Evolutionary conservation across 1,140 invertebrate species (phyloP).

Genomic region (Coptotermes formosanus): DNA sequence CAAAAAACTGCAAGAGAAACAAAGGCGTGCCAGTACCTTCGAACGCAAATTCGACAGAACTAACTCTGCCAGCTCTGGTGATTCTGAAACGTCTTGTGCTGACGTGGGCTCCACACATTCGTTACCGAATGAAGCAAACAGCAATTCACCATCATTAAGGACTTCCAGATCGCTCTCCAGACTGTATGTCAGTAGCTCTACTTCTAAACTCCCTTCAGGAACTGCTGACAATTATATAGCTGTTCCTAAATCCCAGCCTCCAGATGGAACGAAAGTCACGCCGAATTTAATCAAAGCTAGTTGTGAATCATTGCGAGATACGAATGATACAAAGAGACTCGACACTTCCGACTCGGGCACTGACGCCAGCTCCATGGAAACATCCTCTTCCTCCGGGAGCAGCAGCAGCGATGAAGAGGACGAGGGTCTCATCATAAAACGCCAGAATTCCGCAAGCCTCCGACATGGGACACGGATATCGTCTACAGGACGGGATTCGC

Average conservation of each 20-base stretch:
- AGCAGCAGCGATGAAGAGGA: background rate
- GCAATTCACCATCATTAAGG: background rate
- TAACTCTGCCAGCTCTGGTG: conserved; percentile 34
- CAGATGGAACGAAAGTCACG: background rate
- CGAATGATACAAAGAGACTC: background rate
- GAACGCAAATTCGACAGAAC: conserved; percentile 14
- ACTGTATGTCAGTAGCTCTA: background rate
- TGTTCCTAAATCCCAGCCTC: background rate
- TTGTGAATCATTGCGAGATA: background rate
- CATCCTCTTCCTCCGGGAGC: background rate
- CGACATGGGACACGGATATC: conserved; percentile 25
- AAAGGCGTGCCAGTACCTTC: conserved; percentile 40
- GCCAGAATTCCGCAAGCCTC: background rate
- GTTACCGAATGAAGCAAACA: conserved; percentile 28
- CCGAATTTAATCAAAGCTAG: background rate
- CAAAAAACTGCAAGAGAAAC: conserved; percentile 47
- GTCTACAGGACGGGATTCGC: background rate
- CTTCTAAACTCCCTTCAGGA: background rate
- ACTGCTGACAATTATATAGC: background rate
- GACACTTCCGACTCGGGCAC: background rate
- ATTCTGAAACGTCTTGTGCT: background rate
- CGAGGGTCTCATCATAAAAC: background rate
- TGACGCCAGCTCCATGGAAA: background rate
- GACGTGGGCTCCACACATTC: background rate
- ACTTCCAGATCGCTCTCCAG: background rate